phyloP scores from a whole-genome alignment of 2,113 vertebrate species.

The Antechinus flavipes region DNA sequence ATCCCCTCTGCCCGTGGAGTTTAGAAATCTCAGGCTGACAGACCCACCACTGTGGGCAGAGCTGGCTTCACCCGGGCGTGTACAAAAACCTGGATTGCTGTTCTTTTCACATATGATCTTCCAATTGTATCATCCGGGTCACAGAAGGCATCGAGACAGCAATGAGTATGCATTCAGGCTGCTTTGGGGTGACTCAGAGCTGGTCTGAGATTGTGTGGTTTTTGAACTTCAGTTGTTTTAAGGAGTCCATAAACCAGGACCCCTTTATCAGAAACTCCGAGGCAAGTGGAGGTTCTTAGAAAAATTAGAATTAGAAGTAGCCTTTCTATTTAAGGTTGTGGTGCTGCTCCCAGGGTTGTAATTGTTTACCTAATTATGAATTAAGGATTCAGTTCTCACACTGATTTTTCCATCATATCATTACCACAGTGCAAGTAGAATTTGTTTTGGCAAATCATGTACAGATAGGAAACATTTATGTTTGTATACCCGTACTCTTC shows the following conservation, averaged over 20 bases:
- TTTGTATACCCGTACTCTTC: background rate
- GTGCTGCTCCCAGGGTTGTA: background rate
- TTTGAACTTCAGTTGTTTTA: conserved; percentile 13
- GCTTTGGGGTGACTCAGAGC: conserved; percentile 39
- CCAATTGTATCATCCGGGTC: background rate
- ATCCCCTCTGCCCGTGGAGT: background rate
- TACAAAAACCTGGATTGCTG: background rate
- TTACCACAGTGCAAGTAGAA: background rate
- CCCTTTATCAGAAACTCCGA: conserved; percentile 46
- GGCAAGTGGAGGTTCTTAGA: conserved; percentile 44
- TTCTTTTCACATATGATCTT: background rate
- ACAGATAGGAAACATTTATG: background rate
- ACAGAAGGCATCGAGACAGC: background rate
- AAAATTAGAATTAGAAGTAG: background rate
- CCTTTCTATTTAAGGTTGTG: conserved; percentile 23
- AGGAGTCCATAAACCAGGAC: background rate
- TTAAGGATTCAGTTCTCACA: background rate
- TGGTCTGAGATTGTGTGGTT: conserved; percentile 26
- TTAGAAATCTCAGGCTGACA: background rate
- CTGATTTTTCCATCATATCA: background rate
- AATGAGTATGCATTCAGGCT: background rate
- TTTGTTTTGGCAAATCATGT: background rate
- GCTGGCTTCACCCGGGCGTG: too few species aligned
- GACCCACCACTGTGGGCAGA: background rate
- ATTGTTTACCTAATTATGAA: background rate